phyloP scores from a whole-genome alignment of 2,797 vertebrate genomes.

The Alfaro cultratus region DNA sequence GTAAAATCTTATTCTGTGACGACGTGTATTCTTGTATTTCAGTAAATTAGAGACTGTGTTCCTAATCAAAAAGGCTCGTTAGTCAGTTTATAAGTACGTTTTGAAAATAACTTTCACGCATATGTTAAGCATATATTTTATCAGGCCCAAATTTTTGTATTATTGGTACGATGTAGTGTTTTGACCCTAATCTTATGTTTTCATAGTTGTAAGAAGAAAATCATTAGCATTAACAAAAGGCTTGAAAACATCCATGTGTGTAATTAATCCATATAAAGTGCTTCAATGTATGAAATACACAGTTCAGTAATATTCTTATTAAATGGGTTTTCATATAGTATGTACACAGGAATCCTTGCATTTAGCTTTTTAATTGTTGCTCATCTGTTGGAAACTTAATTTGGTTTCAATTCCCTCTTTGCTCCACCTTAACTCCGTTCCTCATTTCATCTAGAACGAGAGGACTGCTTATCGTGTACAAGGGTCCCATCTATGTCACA shows the following conservation, averaged over 20 bases:
- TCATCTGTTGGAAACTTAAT: conserved; percentile 23
- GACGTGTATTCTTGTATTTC: too few species aligned
- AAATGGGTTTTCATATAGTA: neutral
- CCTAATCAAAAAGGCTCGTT: too few species aligned
- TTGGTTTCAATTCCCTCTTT: conserved; percentile 15
- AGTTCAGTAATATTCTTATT: neutral
- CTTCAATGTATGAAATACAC: neutral
- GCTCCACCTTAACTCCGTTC: neutral
- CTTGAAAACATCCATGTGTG: neutral
- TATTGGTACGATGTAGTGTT: neutral
- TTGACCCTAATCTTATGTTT: neutral
- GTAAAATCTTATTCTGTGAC: too few species aligned
- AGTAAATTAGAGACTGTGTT: too few species aligned
- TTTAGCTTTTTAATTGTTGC: conserved; percentile 4
- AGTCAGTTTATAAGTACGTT: too few species aligned
- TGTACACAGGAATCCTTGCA: conserved; percentile 4
- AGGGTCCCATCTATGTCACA: conserved; percentile 42
- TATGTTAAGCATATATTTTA: neutral
- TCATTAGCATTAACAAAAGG: neutral
- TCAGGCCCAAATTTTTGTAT: neutral
- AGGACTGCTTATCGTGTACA: conserved; percentile 16
- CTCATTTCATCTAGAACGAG: conserved; percentile 1
- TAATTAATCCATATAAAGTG: neutral
- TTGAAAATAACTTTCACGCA: neutral
- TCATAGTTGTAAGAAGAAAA: neutral